Percentiles rank a stretch among this genome's conserved stretches.
These are phyloP conservation scores for Chloropsis cyanopogon DNA, from an alignment of 2,113 vertebrate genomes.

Conservation along the genomic window DNA sequence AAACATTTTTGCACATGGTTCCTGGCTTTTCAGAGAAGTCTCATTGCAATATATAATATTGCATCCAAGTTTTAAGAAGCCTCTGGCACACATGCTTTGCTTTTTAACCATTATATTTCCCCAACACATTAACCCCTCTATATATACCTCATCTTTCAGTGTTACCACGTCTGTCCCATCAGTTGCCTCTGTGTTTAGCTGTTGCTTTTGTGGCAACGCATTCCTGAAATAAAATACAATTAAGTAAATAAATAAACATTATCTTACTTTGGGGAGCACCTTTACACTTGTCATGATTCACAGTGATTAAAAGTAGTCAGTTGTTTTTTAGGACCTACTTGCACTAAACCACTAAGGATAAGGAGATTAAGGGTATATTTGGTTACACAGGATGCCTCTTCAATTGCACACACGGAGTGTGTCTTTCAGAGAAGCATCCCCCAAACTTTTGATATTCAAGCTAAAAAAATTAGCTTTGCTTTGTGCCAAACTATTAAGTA, in stretches of 20 bases:
- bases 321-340: neutral
- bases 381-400: neutral
- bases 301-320: neutral
- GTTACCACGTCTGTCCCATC: neutral
- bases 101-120: neutral
- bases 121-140: neutral
- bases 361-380: neutral
- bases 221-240: neutral
- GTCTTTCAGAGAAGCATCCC: neutral
- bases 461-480: neutral
- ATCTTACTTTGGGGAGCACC: neutral
- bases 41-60: neutral
- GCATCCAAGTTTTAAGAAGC: neutral
- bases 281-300: neutral
- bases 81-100: neutral
- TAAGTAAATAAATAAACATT: neutral
- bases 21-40: neutral
- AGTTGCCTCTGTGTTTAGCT: neutral
- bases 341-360: neutral
- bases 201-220: neutral
- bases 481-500: neutral
- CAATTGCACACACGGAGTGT: rapidly evolving
- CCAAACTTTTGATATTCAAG: neutral
- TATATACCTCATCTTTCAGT: neutral
- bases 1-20: neutral